These are phyloP conservation scores for Drosophila setifemur DNA, from an alignment of 1,140 invertebrate species.

Conservation along the genomic window DNA sequence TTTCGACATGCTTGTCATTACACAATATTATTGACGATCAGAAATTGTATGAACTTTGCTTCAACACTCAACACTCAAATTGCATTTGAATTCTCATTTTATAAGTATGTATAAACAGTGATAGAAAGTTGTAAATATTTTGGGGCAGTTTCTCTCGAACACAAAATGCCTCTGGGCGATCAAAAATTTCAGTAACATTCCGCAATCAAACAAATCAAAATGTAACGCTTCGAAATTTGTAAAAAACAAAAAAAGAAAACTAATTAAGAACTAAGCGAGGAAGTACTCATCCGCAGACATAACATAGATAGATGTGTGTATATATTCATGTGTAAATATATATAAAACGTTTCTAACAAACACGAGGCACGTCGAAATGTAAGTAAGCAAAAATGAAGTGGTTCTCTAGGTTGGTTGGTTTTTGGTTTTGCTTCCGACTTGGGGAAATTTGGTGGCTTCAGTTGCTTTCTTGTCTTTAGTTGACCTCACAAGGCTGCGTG, in stretches of 20 bases:
- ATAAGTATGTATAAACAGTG: conserved; percentile 22
- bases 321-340: conserved; percentile 66
- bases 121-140: conserved; percentile 47
- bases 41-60: conserved; percentile 59
- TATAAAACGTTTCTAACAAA: conserved; percentile 77
- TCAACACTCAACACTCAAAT: conserved; percentile 67
- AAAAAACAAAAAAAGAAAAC: conserved; percentile 39
- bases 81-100: conserved; percentile 38
- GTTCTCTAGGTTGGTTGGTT: conserved; percentile 32
- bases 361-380: conserved; percentile 77
- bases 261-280: conserved; percentile 61
- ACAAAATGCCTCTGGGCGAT: conserved; percentile 20
- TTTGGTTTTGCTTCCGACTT: conserved; percentile 67
- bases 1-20: conserved; percentile 32
- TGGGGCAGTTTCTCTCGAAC: conserved; percentile 42
- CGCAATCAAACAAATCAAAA: conserved; percentile 27
- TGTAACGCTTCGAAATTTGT: conserved; percentile 20
- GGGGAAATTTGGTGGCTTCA: conserved; percentile 75
- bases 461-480: conserved; percentile 66
- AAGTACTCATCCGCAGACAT: conserved; percentile 46
- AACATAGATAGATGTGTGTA: conserved; percentile 45
- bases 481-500: conserved; percentile 63
- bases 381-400: conserved; percentile 67
- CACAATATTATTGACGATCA: conserved; percentile 40
- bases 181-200: conserved; percentile 12